These are phyloP conservation scores for Aleiodes testaceus DNA, from an alignment of 2,888 invertebrate species.

Conservation along the genomic window DNA sequence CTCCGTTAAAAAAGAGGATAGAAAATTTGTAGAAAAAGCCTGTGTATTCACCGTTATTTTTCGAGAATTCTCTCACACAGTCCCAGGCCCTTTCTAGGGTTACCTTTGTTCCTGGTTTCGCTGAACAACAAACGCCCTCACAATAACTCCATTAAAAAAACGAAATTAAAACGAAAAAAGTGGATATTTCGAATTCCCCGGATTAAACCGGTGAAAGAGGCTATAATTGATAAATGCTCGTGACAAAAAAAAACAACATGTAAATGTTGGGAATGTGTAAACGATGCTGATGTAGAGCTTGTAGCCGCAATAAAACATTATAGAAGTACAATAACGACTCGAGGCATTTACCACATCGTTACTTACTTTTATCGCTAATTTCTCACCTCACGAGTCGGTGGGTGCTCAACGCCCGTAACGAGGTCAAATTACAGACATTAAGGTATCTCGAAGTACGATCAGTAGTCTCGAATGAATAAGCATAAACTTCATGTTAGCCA, in stretches of 20 bases:
- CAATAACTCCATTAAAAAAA: conserved; percentile 1
- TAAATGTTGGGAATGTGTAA: conserved; percentile 8
- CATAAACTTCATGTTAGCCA: conserved; percentile 11
- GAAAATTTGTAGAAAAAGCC: conserved; percentile 43
- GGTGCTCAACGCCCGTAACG: conserved; percentile 36
- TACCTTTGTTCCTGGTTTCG: conserved; percentile 13
- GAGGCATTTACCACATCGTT: conserved; percentile 35
- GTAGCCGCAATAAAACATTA: conserved; percentile 12
- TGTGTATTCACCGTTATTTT: conserved; percentile 29
- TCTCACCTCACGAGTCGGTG: conserved; percentile 38
- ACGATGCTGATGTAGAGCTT: background rate
- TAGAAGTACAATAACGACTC: conserved; percentile 24
- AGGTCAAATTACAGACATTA: conserved; percentile 44
- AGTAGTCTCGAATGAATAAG: conserved; percentile 25
- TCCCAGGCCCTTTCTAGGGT: conserved; percentile 32
- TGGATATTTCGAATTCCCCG: background rate
- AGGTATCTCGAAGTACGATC: conserved; percentile 38
- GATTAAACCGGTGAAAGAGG: background rate
- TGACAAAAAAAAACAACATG: background rate
- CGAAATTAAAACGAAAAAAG: background rate
- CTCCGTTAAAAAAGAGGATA: background rate
- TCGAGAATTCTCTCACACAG: conserved; percentile 28
- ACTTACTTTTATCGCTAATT: conserved; percentile 40
- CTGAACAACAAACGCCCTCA: conserved; percentile 14
- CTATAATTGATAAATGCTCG: background rate